Evolutionary conservation across 2,113 vertebrate species (phyloP).

Genomic region (Engraulis encrasicolus): DNA sequence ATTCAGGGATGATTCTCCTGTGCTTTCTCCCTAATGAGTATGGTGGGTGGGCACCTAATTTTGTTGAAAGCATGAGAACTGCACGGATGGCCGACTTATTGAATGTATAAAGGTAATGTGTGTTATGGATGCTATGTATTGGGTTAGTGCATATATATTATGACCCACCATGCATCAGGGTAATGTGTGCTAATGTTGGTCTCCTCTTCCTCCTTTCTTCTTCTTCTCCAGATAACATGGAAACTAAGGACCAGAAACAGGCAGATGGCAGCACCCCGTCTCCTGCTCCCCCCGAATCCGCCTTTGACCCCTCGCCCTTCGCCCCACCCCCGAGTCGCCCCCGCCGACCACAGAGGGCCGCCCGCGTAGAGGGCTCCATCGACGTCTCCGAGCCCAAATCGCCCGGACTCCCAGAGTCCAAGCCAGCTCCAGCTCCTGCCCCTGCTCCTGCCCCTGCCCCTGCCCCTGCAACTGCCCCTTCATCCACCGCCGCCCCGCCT

Average conservation of each 20-base stretch:
- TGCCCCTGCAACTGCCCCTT: slow-evolving; percentile 52
- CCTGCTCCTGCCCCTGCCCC: slow-evolving; percentile 47
- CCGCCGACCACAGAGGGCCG: slow-evolving; percentile 35
- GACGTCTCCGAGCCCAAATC: slow-evolving; percentile 48
- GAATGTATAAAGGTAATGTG: too few relatives aligned
- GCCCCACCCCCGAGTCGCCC: slow-evolving; percentile 10
- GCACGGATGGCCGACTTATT: too few relatives aligned
- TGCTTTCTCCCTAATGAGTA: too few relatives aligned
- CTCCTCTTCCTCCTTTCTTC: too few relatives aligned
- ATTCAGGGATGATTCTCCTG: too few relatives aligned
- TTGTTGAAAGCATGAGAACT: too few relatives aligned
- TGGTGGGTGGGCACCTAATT: too few relatives aligned
- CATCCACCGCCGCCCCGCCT: slow-evolving; percentile 46
- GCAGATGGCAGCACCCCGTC: slow-evolving; percentile 37
- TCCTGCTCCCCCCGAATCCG: slow-evolving; percentile 43
- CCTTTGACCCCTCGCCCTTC: slow-evolving; percentile 29
- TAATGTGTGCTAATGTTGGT: slow-evolving; percentile 37
- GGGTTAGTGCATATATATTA: too few relatives aligned
- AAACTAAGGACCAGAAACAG: slow-evolving; percentile 60
- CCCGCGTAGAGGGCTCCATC: slow-evolving; percentile 65
- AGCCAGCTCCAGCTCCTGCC: slow-evolving; percentile 33
- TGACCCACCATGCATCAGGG: slow-evolving; percentile 22
- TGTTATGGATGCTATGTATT: too few relatives aligned
- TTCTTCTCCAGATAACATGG: slow-evolving; percentile 44
- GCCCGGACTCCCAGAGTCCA: slow-evolving; percentile 25